Base-by-base conservation (phyloP, 2,113 vertebrate genomes). In the Eclectus roratus region DNA sequence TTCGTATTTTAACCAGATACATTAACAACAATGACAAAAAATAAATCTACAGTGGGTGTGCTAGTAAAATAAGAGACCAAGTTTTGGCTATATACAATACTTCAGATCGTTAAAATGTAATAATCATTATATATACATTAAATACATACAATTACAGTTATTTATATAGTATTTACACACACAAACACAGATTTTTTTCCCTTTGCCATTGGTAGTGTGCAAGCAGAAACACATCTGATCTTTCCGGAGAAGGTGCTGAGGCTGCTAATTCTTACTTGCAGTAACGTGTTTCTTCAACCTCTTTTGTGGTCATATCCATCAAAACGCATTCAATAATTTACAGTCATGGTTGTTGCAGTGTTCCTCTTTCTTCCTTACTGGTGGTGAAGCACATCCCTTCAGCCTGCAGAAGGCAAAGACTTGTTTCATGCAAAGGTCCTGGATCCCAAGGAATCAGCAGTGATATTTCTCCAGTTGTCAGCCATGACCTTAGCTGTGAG, bases 231-330 rank as follows among this genome's bases (percentile, higher is more conserved):
- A 1, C 73, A 17, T 44, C 91, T 10, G 73, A 72, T 83, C 70
- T 35, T 73, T 96, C 95, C 93, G 91, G 93, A 94, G 94, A 89
- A 93, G 95, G 74, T 82, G 91, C 81, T 49, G 95, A 88, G 74
- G 93, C 81, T 80, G 81, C 61, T 25, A 11, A 1, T 50, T 18
- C 61, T 37, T 8, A 5, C 44, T 69, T 5, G 2, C n/a, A 5
- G 37, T 7, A 25, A 49, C 0, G 35, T 5, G 61, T 39, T 55
- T 20, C 37, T 29, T 23, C 74, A 0, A 6, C 21, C 50, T 20
- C 66, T 79, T 87, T 29, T 29, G 73, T 23, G 89, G 63, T 56
- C 8, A 7, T 1, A 25, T 9, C 37, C 5, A 0, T 10, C 43
- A 18, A 6, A 91, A 80, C 0, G 14, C 33, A 49, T 17, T 52